These are phyloP conservation scores for Zaprionus africanus DNA, from an alignment of 1,140 invertebrate genomes.

Conservation along the genomic window DNA sequence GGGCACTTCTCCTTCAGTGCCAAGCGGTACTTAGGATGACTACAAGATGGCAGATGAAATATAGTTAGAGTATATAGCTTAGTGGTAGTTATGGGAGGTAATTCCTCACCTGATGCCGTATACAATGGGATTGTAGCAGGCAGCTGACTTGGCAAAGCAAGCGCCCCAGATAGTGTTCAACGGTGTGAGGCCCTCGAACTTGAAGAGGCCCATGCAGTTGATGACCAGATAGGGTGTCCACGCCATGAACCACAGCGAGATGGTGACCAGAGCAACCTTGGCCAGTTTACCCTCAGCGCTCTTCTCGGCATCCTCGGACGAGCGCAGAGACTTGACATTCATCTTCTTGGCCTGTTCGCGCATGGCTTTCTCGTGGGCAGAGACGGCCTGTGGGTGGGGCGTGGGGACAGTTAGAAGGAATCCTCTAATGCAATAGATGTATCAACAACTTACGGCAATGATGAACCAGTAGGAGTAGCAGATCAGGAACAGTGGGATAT, in stretches of 20 bases:
- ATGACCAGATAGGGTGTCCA: slow-evolving; percentile 94
- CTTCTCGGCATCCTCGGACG: slow-evolving; percentile 87
- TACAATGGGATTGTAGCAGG: slow-evolving; percentile 93
- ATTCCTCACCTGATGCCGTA: slow-evolving; percentile 89
- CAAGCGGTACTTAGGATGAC: slow-evolving; percentile 91
- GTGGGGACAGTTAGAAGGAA: neutral
- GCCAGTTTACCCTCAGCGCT: slow-evolving; percentile 91
- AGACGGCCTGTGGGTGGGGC: slow-evolving; percentile 86
- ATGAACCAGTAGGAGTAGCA: slow-evolving; percentile 93
- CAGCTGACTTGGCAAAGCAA: slow-evolving; percentile 91
- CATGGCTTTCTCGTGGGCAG: slow-evolving; percentile 92
- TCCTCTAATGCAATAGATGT: neutral
- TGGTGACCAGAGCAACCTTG: slow-evolving; percentile 93
- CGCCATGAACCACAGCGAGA: slow-evolving; percentile 92
- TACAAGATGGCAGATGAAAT: slow-evolving; percentile 56
- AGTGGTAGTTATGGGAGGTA: neutral
- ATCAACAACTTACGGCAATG: slow-evolving; percentile 86
- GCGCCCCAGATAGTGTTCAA: slow-evolving; percentile 91
- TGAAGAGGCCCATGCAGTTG: slow-evolving; percentile 91
- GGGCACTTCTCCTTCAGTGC: slow-evolving; percentile 90
- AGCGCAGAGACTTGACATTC: slow-evolving; percentile 91
- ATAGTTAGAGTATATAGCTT: neutral
- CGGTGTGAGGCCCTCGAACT: slow-evolving; percentile 88
- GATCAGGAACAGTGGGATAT: slow-evolving; percentile 89
- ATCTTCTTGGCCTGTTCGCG: slow-evolving; percentile 93